These are phyloP conservation scores for Drosophila picticornis DNA, from an alignment of 2,888 invertebrate genomes.

Conservation along the genomic window DNA sequence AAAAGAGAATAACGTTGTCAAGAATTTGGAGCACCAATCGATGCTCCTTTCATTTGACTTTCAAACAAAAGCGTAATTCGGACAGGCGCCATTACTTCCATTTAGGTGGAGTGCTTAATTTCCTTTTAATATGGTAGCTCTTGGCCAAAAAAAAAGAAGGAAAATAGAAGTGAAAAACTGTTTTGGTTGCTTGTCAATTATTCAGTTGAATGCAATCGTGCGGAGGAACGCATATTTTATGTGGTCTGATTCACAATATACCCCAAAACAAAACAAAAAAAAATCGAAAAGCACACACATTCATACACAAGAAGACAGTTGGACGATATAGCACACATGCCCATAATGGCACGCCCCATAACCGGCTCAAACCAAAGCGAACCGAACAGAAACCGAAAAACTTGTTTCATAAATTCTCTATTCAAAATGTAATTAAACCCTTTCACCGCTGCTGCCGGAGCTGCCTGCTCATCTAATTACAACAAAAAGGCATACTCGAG, in stretches of 20 bases:
- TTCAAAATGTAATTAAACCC: conserved; percentile 81
- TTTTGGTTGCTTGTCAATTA: conserved; percentile 57
- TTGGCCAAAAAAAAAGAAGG: background rate
- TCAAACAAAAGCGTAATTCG: background rate
- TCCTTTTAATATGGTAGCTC: conserved; percentile 1
- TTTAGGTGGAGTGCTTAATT: conserved; percentile 3
- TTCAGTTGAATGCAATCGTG: conserved; percentile 54
- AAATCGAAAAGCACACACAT: background rate
- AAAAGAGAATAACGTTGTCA: background rate
- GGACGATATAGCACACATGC: conserved; percentile 65
- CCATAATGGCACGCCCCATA: conserved; percentile 55
- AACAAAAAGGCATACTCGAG: conserved; percentile 64
- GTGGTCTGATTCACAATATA: conserved; percentile 58
- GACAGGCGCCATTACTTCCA: background rate
- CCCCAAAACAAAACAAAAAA: conserved; percentile 2
- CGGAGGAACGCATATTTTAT: conserved; percentile 50
- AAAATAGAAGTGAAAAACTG: conserved; percentile 35
- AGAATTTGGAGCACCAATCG: background rate
- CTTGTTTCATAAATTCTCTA: conserved; percentile 80
- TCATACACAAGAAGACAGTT: conserved; percentile 49
- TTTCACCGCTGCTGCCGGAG: conserved; percentile 56
- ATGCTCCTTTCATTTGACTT: background rate
- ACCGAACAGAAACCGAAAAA: conserved; percentile 65
- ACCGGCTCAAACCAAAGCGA: conserved; percentile 27
- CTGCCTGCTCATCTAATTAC: conserved; percentile 76